These are phyloP conservation scores for Balanococcus diminutus DNA, from an alignment of 2,888 invertebrate genomes.

Conservation along the genomic window DNA sequence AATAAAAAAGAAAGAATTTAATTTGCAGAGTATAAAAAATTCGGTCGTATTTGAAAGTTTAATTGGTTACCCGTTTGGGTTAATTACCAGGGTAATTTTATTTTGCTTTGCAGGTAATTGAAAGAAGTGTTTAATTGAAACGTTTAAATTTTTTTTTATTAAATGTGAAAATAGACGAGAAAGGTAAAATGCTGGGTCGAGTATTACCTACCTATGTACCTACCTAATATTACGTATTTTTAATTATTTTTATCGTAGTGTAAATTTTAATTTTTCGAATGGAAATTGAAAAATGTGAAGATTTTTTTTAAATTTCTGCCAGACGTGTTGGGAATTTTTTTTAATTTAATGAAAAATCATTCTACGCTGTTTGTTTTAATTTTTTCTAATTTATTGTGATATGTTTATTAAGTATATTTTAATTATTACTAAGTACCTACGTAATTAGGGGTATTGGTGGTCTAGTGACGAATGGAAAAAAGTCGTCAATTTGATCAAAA, in stretches of 20 bases:
- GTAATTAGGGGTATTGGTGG: too few relatives aligned
- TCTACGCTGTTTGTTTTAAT: conserved; percentile 14
- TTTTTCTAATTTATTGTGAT: conserved; percentile 37
- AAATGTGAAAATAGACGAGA: not conserved
- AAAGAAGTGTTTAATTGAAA: not conserved
- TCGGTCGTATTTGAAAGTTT: not conserved
- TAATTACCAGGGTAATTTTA: not conserved
- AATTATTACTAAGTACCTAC: not conserved
- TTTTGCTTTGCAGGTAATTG: not conserved
- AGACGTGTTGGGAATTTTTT: too few relatives aligned
- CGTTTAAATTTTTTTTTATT: not conserved
- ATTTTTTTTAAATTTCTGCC: too few relatives aligned
- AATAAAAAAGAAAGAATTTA: not conserved
- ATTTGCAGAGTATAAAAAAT: not conserved
- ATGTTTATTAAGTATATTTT: not conserved
- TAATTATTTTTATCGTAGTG: too few relatives aligned
- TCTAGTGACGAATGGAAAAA: too few relatives aligned
- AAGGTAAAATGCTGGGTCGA: not conserved
- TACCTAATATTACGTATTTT: too few relatives aligned
- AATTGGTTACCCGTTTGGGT: not conserved
- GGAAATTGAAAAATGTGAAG: too few relatives aligned
- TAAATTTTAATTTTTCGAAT: too few relatives aligned
- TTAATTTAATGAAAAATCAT: not conserved
- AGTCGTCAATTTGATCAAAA: too few relatives aligned
- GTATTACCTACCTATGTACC: too few relatives aligned